Evolutionary conservation across 2,797 vertebrate genomes (phyloP).

Genomic region (Crypturellus tataupa): DNA sequence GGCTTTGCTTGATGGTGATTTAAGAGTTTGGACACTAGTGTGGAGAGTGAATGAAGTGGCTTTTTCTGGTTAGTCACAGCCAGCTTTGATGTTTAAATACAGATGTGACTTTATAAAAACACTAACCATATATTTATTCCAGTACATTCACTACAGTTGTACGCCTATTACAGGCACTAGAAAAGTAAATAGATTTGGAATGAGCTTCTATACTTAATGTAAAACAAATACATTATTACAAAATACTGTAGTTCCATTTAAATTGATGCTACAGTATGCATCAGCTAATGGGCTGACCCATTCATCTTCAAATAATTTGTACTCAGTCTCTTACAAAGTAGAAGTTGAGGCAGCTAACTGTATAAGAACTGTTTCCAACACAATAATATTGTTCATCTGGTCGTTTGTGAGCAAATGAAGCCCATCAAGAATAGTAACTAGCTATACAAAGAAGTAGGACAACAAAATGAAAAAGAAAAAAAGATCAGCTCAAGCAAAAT

Average conservation of each 20-base stretch:
- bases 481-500: not conserved
- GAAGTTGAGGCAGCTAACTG: not conserved
- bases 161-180: not conserved
- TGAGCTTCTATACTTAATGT: not conserved
- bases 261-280: not conserved
- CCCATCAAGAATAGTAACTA: not conserved
- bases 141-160: not conserved
- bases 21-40: not conserved
- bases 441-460: not conserved
- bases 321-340: not conserved
- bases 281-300: not conserved
- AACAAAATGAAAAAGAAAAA: not conserved
- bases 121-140: not conserved
- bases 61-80: conserved; percentile 22
- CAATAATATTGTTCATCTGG: not conserved
- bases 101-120: not conserved
- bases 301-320: not conserved
- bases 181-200: conserved; percentile 2
- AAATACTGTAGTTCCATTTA: not conserved
- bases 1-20: not conserved
- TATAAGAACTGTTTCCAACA: not conserved
- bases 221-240: not conserved
- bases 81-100: conserved; percentile 5
- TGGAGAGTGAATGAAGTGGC: not conserved
- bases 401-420: not conserved